Evolutionary conservation across 2,888 invertebrate species (phyloP).

Genomic region (Drosophila helvetica): DNA sequence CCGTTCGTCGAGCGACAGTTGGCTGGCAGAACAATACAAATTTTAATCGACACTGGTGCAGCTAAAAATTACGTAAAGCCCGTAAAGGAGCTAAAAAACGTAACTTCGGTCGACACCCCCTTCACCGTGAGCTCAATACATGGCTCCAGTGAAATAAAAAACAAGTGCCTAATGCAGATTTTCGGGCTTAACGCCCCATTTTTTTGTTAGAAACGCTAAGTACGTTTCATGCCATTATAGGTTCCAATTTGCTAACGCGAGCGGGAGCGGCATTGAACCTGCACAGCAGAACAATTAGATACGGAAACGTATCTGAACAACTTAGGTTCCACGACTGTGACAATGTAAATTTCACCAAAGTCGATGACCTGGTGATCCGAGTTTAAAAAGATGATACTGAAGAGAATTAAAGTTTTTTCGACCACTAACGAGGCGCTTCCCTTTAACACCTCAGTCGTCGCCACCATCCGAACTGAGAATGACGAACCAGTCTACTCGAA

Average conservation of each 20-base stretch:
- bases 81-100: too few relatives aligned
- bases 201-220: too few relatives aligned
- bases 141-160: too few relatives aligned
- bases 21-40: too few relatives aligned
- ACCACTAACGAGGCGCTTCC: slow-evolving; percentile 4
- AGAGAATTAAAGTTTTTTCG: slow-evolving; percentile 13
- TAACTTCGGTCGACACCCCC: too few relatives aligned
- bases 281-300: slow-evolving; percentile 2
- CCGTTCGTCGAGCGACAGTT: too few relatives aligned
- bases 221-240: slow-evolving; percentile 22
- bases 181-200: too few relatives aligned
- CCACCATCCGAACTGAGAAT: slow-evolving; percentile 25
- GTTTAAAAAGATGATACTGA: slow-evolving; percentile 18
- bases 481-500: slow-evolving; percentile 21
- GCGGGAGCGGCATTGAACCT: slow-evolving; percentile 8
- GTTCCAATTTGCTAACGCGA: slow-evolving; percentile 18
- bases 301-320: slow-evolving; percentile 14
- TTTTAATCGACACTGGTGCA: too few relatives aligned
- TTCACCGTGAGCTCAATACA: too few relatives aligned
- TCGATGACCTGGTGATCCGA: slow-evolving; percentile 11
- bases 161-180: too few relatives aligned
- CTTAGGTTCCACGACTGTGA: slow-evolving; percentile 9
- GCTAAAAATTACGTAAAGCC: too few relatives aligned
- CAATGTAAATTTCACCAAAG: too few relatives aligned
- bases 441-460: slow-evolving; percentile 19